A percentile compares a stretch with the other conserved stretches of the same genome.
phyloP scores from a whole-genome alignment of 1,140 invertebrate genomes.

The Leguminivora glycinivorella region DNA sequence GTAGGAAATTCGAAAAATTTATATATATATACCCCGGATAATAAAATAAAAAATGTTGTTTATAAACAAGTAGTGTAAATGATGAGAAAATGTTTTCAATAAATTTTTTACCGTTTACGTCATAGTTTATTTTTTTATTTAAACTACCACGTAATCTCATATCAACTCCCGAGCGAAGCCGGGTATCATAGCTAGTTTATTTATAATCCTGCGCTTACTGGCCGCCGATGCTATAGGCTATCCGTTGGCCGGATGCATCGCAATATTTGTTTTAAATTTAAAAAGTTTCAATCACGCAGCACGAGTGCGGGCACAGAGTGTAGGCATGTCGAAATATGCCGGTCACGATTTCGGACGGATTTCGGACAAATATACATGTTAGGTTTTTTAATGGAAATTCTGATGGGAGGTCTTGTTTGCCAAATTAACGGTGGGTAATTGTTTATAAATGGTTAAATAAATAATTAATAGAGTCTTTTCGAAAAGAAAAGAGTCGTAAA shows the following conservation, averaged over 20 bases:
- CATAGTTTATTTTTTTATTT: too few relatives aligned
- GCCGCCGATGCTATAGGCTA: neutral
- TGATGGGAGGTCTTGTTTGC: neutral
- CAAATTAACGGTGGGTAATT: neutral
- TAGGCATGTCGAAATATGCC: neutral
- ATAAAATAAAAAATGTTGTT: too few relatives aligned
- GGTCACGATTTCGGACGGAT: neutral
- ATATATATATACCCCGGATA: too few relatives aligned
- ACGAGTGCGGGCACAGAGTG: neutral
- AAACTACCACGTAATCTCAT: too few relatives aligned
- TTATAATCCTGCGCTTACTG: neutral
- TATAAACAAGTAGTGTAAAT: too few relatives aligned
- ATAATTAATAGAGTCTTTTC: too few relatives aligned
- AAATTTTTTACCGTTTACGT: too few relatives aligned
- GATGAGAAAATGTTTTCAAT: too few relatives aligned
- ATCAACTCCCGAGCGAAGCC: too few relatives aligned
- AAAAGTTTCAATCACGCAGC: neutral
- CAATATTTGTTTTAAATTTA: slow-evolving; percentile 4
- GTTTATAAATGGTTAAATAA: neutral
- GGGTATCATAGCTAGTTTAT: too few relatives aligned
- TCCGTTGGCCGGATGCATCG: neutral
- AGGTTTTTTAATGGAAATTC: slow-evolving; percentile 5
- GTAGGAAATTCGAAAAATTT: too few relatives aligned
- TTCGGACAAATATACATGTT: neutral
- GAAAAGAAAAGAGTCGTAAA: too few relatives aligned